Evolutionary conservation across 1,140 invertebrate genomes (phyloP).

Genomic region (Andrena cerasifolii): DNA sequence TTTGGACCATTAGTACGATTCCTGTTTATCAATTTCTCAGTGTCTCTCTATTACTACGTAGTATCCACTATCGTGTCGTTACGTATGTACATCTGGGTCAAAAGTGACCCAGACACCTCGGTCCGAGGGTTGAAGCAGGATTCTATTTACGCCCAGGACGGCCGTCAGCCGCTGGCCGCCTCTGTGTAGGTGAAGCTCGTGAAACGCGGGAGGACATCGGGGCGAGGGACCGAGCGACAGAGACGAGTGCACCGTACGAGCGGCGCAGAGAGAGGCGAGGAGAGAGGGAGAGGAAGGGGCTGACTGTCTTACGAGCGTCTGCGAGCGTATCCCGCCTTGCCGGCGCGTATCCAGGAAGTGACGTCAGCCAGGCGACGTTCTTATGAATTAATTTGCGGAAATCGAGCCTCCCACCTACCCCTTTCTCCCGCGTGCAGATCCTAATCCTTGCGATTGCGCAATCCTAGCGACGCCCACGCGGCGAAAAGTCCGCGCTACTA

Average conservation of each 20-base stretch:
- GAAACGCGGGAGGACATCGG: neutral
- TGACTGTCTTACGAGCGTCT: slow-evolving; percentile 44
- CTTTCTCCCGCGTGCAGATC: slow-evolving; percentile 41
- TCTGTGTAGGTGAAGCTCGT: slow-evolving; percentile 27
- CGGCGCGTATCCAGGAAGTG: slow-evolving; percentile 68
- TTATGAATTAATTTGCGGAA: slow-evolving; percentile 67
- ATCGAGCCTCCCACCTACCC: slow-evolving; percentile 53
- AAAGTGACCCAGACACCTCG: too few relatives aligned
- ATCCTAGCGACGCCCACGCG: slow-evolving; percentile 46
- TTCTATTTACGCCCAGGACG: slow-evolving; percentile 73
- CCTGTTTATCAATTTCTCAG: too few relatives aligned
- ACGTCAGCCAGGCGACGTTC: slow-evolving; percentile 65
- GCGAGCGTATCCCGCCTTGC: slow-evolving; percentile 58
- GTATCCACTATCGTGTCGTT: too few relatives aligned
- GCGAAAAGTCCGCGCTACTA: slow-evolving; percentile 28
- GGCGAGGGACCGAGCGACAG: neutral
- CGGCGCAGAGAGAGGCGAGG: slow-evolving; percentile 7
- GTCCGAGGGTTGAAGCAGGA: slow-evolving; percentile 76
- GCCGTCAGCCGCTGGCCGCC: slow-evolving; percentile 67
- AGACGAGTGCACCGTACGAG: neutral
- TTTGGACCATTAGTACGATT: too few relatives aligned
- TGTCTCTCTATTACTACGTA: too few relatives aligned
- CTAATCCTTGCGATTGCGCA: slow-evolving; percentile 54
- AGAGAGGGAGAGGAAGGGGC: neutral
- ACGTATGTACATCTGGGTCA: too few relatives aligned